Evolutionary conservation across 2,113 vertebrate species (phyloP).

Genomic region (Hemiprocne comata): DNA sequence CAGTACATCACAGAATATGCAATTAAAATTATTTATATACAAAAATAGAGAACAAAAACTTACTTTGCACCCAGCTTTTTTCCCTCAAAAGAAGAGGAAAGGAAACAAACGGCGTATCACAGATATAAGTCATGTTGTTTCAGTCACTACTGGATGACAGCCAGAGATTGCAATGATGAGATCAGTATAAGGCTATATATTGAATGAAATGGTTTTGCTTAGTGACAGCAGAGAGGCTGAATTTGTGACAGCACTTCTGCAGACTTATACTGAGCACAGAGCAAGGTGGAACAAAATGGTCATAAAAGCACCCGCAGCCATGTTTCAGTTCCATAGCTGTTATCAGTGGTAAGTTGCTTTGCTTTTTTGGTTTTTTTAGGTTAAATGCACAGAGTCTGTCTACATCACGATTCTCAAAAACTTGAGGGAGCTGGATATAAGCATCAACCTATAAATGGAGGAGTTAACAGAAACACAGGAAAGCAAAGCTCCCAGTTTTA

Average conservation of each 20-base stretch:
- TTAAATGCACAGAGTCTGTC: neutral
- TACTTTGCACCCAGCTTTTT: neutral
- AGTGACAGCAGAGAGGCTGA: neutral
- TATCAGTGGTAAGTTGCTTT: neutral
- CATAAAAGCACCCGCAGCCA: neutral
- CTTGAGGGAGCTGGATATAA: neutral
- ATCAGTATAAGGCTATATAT: neutral
- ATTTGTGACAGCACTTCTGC: slow-evolving; percentile 9
- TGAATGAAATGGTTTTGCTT: slow-evolving; percentile 11
- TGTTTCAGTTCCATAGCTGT: neutral
- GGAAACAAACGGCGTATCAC: neutral
- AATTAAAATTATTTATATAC: neutral
- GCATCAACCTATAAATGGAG: neutral
- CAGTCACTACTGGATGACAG: neutral
- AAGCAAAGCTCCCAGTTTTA: neutral
- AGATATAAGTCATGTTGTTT: neutral
- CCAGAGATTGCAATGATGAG: slow-evolving; percentile 15
- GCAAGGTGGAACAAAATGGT: neutral
- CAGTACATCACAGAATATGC: neutral
- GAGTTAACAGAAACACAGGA: neutral
- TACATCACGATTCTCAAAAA: neutral
- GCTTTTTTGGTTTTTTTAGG: neutral
- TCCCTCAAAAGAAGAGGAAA: neutral
- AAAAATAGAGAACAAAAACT: neutral
- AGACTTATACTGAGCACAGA: neutral